phyloP scores from a whole-genome alignment of 2,797 vertebrate genomes.

The Acipenser transmontanus region DNA sequence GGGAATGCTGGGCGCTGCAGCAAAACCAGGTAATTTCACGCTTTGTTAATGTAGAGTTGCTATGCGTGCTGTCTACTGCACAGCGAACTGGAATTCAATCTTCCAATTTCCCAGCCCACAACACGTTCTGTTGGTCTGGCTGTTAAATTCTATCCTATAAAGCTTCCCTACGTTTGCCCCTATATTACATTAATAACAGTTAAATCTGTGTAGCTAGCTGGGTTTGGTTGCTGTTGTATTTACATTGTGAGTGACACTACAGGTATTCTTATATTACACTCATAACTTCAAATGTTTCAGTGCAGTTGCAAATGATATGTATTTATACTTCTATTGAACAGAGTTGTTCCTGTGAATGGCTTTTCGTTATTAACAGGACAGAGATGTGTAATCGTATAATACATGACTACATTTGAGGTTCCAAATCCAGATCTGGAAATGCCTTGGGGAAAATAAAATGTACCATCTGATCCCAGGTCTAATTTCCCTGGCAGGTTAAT shows the following conservation, averaged over 20 bases:
- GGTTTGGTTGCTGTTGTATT: neutral
- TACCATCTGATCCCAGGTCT: slow-evolving; percentile 12
- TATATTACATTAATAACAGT: too few species aligned
- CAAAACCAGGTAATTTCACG: neutral
- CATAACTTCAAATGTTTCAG: too few species aligned
- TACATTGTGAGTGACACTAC: neutral
- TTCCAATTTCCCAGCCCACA: neutral
- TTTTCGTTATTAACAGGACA: too few species aligned
- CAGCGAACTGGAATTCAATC: neutral
- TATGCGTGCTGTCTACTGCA: neutral
- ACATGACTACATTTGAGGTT: neutral
- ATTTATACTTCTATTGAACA: too few species aligned
- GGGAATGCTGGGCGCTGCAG: neutral
- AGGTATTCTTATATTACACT: too few species aligned
- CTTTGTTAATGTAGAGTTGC: neutral
- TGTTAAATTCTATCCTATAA: too few species aligned
- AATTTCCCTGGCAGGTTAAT: slow-evolving; percentile 24
- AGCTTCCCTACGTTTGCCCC: too few species aligned
- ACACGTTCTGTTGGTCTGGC: too few species aligned
- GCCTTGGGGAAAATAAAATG: slow-evolving; percentile 14
- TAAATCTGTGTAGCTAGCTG: neutral
- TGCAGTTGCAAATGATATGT: too few species aligned
- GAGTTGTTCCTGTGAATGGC: too few species aligned
- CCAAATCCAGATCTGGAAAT: slow-evolving; percentile 13
- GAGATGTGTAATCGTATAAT: too few species aligned